phyloP scores from a whole-genome alignment of 1,140 invertebrate species.

The Pentalonia nigronervosa region DNA sequence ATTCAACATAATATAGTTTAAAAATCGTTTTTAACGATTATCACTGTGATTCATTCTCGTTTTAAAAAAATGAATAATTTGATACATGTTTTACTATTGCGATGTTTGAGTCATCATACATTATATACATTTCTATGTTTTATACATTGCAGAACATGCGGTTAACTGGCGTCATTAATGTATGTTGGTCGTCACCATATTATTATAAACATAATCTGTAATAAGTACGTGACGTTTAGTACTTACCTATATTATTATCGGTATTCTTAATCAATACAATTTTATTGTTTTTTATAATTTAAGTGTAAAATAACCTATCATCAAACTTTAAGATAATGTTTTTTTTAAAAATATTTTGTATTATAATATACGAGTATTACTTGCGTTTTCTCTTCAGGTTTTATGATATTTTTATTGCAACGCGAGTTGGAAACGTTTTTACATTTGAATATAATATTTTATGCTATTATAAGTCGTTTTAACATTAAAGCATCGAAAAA shows the following conservation, averaged over 20 bases:
- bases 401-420: conserved; percentile 9
- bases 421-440: not conserved
- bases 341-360: not conserved
- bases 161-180: no score
- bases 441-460: not conserved
- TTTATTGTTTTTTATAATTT: not conserved
- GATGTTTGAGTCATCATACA: not conserved
- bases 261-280: not conserved
- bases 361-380: not conserved
- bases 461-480: not conserved
- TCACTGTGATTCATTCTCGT: not conserved
- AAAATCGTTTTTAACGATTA: not conserved
- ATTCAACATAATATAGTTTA: not conserved
- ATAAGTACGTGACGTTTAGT: not conserved
- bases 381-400: not conserved
- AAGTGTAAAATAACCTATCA: not conserved
- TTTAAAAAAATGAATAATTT: not conserved
- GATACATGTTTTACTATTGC: not conserved
- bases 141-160: no score
- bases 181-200: not conserved
- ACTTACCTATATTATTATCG: not conserved
- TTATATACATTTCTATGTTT: no score
- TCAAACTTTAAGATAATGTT: not conserved
- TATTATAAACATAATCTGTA: not conserved
- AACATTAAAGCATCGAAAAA: not conserved